Conservation (phyloP, 2,113 vertebrate species). For the Craseonycteris thonglongyai region DNA sequence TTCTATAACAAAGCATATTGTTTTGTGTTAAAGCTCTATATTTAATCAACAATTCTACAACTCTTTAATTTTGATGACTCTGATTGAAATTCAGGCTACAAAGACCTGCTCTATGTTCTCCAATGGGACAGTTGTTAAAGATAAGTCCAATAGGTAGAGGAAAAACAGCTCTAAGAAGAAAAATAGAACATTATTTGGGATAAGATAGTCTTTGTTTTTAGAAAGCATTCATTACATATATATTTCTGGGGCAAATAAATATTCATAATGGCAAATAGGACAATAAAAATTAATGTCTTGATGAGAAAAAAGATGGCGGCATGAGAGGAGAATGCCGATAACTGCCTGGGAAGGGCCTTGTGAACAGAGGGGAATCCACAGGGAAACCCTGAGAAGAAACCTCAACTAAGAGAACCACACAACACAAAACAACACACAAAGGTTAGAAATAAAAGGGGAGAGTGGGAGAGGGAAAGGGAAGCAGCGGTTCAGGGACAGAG, state of each 20-base stretch:
- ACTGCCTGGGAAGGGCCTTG: too few species aligned
- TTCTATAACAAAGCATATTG: neutral
- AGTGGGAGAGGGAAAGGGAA: too few species aligned
- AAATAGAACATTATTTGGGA: neutral
- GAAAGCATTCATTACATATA: neutral
- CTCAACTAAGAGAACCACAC: too few species aligned
- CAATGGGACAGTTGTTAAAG: neutral
- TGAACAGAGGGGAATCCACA: too few species aligned
- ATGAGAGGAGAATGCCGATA: too few species aligned
- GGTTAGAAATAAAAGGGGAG: too few species aligned
- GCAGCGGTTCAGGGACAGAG: too few species aligned
- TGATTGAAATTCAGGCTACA: neutral
- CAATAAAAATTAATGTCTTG: conserved; percentile 19
- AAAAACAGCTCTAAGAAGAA: neutral
- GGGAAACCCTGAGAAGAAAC: too few species aligned
- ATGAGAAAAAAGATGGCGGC: too few species aligned
- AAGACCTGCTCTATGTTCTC: neutral
- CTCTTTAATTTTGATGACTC: neutral
- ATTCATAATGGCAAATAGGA: conserved; percentile 17
- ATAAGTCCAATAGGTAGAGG: neutral
- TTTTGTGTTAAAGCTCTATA: neutral
- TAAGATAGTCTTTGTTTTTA: neutral
- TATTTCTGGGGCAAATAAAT: neutral
- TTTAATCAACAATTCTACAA: neutral
- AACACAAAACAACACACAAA: too few species aligned